Conservation (phyloP, 2,888 invertebrate genomes). For the Slavum lentiscoides region DNA sequence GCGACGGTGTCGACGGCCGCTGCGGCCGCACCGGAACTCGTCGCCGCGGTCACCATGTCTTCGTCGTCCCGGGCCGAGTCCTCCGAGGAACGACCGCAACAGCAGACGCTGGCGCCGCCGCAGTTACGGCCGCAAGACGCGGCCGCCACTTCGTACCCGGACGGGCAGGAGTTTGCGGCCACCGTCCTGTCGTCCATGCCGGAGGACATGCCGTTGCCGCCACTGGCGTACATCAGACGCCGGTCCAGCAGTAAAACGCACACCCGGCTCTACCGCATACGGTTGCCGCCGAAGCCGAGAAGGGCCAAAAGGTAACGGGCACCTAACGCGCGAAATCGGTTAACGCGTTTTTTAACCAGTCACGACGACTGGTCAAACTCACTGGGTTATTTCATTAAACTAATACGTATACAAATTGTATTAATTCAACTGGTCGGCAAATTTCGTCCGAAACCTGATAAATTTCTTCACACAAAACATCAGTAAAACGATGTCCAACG, state of each 20-base stretch:
- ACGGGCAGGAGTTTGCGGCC: conserved; percentile 39
- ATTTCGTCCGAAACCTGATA: too few relatives aligned
- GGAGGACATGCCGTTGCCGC: conserved; percentile 46
- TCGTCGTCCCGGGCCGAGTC: not conserved
- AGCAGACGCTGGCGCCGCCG: conserved; percentile 48
- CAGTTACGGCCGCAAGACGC: not conserved
- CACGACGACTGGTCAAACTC: too few relatives aligned
- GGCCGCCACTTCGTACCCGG: not conserved
- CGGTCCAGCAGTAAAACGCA: conserved; percentile 57
- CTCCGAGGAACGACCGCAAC: conserved; percentile 57
- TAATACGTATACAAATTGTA: too few relatives aligned
- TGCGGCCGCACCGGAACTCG: conserved; percentile 55
- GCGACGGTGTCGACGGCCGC: conserved; percentile 61
- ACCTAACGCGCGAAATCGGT: too few relatives aligned
- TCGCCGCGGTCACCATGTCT: not conserved
- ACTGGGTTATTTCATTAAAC: too few relatives aligned
- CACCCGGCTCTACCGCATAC: conserved; percentile 56
- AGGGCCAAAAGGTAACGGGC: conserved; percentile 54
- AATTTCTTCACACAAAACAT: too few relatives aligned
- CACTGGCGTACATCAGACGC: conserved; percentile 53
- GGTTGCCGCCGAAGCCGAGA: conserved; percentile 56
- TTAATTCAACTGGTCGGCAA: too few relatives aligned
- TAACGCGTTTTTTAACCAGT: too few relatives aligned
- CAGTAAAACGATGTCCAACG: too few relatives aligned
- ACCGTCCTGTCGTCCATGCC: conserved; percentile 45